These are phyloP conservation scores for Clarias batrachus DNA, from an alignment of 2,113 vertebrate species.

Conservation along the genomic window DNA sequence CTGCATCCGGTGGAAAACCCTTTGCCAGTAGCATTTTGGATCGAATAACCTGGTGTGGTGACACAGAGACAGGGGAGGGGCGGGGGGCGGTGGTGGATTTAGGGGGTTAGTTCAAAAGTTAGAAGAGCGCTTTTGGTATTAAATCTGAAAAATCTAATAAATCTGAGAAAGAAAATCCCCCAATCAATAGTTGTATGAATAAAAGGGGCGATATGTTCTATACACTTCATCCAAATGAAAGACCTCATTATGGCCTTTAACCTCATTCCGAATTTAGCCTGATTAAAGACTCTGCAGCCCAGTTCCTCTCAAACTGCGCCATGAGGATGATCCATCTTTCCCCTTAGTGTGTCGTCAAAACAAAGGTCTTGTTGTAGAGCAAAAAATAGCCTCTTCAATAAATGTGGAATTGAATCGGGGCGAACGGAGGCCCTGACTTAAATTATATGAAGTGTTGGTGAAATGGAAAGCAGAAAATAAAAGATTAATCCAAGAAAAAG, in stretches of 20 bases:
- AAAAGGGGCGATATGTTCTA: neutral
- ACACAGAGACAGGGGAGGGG: too few relatives aligned
- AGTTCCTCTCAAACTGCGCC: neutral
- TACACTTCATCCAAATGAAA: neutral
- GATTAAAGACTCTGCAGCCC: neutral
- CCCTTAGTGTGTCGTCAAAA: neutral
- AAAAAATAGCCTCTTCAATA: conserved; percentile 36
- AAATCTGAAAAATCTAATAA: neutral
- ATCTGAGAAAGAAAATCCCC: neutral
- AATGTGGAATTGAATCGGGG: conserved; percentile 50
- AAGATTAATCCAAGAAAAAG: neutral
- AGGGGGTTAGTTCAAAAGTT: too few relatives aligned
- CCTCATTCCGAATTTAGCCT: neutral
- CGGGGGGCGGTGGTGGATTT: too few relatives aligned
- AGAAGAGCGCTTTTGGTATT: neutral
- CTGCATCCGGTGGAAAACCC: too few relatives aligned
- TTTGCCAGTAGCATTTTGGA: too few relatives aligned
- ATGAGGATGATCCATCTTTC: neutral
- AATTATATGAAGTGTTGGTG: conserved; percentile 62
- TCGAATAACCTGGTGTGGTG: too few relatives aligned
- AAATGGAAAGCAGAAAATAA: conserved; percentile 52
- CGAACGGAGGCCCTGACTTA: conserved; percentile 52
- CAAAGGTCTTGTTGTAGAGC: conserved; percentile 11
- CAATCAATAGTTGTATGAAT: neutral
- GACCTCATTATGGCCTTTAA: neutral